These are phyloP conservation scores for Sesia bembeciformis DNA, from an alignment of 2,888 invertebrate species.

Conservation along the genomic window DNA sequence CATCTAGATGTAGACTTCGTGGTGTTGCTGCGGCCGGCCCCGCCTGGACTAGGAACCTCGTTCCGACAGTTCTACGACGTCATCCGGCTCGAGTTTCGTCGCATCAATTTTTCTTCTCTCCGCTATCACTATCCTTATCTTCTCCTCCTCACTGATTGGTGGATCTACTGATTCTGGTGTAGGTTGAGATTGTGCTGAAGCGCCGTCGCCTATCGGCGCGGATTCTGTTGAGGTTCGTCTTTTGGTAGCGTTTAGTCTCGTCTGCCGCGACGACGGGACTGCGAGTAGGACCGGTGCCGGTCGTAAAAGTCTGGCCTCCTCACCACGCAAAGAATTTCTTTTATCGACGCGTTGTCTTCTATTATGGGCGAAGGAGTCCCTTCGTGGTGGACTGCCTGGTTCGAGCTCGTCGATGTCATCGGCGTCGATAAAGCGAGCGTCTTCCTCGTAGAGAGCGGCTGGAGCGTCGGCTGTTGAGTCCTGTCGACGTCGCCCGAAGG, in stretches of 20 bases:
- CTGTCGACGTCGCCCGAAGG: slow-evolving; percentile 64
- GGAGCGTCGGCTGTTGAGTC: slow-evolving; percentile 61
- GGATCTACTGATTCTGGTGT: slow-evolving; percentile 32
- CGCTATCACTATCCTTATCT: slow-evolving; percentile 76
- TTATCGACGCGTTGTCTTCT: slow-evolving; percentile 60
- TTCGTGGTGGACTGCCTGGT: slow-evolving; percentile 57
- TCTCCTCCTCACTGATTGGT: slow-evolving; percentile 61
- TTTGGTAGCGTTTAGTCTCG: slow-evolving; percentile 33
- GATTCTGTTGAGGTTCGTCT: slow-evolving; percentile 48
- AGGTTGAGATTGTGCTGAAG: slow-evolving; percentile 27
- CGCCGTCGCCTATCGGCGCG: slow-evolving; percentile 29
- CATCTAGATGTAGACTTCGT: slow-evolving; percentile 66
- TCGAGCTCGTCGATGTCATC: slow-evolving; percentile 71
- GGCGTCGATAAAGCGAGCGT: slow-evolving; percentile 74
- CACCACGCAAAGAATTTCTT: slow-evolving; percentile 57
- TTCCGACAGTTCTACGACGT: slow-evolving; percentile 55
- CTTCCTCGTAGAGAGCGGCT: slow-evolving; percentile 65
- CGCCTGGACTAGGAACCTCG: slow-evolving; percentile 69
- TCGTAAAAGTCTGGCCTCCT: slow-evolving; percentile 57
- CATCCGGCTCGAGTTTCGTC: slow-evolving; percentile 42
- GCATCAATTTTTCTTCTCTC: slow-evolving; percentile 75
- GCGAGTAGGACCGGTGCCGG: slow-evolving; percentile 50
- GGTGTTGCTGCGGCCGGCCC: slow-evolving; percentile 69
- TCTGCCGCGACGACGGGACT: slow-evolving; percentile 49
- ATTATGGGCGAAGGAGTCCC: slow-evolving; percentile 68